Evolutionary conservation across 1,140 invertebrate species (phyloP), one percentile per base, ranked within the genome.

Genomic region (Drosophila sp.): DNA sequence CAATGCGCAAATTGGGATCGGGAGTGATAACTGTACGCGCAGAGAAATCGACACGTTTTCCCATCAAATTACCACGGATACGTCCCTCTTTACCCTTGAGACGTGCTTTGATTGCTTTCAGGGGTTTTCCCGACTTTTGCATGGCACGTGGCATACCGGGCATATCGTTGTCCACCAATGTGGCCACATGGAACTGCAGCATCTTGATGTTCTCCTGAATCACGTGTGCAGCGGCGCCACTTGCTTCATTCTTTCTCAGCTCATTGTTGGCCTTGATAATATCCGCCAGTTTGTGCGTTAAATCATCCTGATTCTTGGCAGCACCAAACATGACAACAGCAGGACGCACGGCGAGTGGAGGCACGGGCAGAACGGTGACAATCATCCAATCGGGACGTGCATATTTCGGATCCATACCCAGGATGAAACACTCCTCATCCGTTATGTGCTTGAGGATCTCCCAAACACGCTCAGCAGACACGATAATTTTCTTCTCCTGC

Each of bases 321-420:
- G 98, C 98, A 13, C 99, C 99, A 92, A 99, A 98, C 97, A 99
- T 99, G 11, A 99, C 98, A 4, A 99, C 99, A 51, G 99, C 98
- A 0, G 99, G 99, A 80, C 99, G 94, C 0, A 97, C 96, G 1
- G 96, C 95, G 5, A 99, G 92, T 3, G 99, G 99, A 8, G 99
- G 98, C 0, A 99, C 99, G 6, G 99, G 99, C 54, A 99, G 92
- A 4, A 99, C 98, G 6, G 98, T 99, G 2, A 98, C 94, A 46
- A 99, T 96, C 98, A 99, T 99, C 98, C 99, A 99, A 94, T 99
- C 99, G 9, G 99, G 99, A 51, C 99, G 94, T 0, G 98, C 97
- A 93, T 96, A 99, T 91, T 97, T 97, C 0, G 97, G 97, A 91
- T 99, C 97, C 97, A 98, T 98, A 50, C 98, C 99, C 48, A 99